Evolutionary conservation across 2,888 invertebrate genomes (phyloP), one percentile per base, ranked within the genome.

Genomic region (Cremastobaeus sp.): DNA sequence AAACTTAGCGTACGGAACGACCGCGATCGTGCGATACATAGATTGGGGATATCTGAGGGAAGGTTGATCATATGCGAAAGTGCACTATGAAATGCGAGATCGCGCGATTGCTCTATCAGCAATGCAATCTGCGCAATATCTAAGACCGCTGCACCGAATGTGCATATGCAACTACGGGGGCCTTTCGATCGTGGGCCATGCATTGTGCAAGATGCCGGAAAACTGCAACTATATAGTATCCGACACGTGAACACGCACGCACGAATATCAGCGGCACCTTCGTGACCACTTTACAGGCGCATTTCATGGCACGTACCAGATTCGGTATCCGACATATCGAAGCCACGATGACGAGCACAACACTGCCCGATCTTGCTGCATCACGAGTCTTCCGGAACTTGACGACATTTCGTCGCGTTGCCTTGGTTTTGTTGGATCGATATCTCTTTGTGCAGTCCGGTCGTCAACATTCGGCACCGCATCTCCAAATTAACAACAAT

Each of bases 351-450:
- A 76, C 77, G 76, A 76, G 76, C 73, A 54, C 74, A 74, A 75
- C 76, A 78, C 77, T 78, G 78, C 62, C 76, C 47, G 74, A 34
- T 59, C 54, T 59, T 28, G 55, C 57, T 41, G 25, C 72, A 55
- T 64, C 47, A 59, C 20, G 39, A 74, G 74, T 72, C 41, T 59
- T 65, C 71, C 77, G 74, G 74, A 78, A 76, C 77, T 81, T 80
- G 82, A 81, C 76, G 83, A 84, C 83, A 83, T 78, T 83, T 81
- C 68, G 73, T 77, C 72, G 47, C 75, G 83, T 83, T 82, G 77
- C 84, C 83, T 81, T 77, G 81, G 81, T 78, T 77, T 78, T 78
- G 83, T 84, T 84, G 76, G 80, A 81, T 84, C 84, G 81, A 84
- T 84, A 81, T 48, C 12, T 32, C 11, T 37, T 12, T 37, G 15